Evolutionary conservation across 37 sponge, comb jelly and placozoan genomes (phyloP).

Genomic region (Cliona cf. orientalis): DNA sequence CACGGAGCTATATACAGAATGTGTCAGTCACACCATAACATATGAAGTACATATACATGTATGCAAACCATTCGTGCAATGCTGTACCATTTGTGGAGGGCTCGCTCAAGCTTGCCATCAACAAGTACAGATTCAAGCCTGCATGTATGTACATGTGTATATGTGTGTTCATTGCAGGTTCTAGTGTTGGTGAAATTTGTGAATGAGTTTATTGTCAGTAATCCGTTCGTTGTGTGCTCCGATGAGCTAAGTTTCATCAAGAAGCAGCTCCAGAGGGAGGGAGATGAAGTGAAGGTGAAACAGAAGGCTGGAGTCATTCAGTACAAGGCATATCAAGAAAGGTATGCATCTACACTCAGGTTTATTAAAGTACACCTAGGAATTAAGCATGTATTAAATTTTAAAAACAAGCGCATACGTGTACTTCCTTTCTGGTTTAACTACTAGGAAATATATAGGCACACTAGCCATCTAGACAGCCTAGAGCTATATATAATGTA

Average conservation of each 20-base stretch:
- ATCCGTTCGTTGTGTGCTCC: constrained; percentile 90
- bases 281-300: constrained; percentile 74
- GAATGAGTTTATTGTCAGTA: constrained; percentile 49
- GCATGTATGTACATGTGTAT: not conserved
- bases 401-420: too few relatives aligned
- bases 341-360: too few relatives aligned
- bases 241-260: constrained; percentile 86
- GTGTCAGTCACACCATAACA: too few relatives aligned
- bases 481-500: too few relatives aligned
- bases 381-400: too few relatives aligned
- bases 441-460: too few relatives aligned
- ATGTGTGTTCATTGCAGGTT: constrained; percentile 16
- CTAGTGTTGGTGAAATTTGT: constrained; percentile 39
- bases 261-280: constrained; percentile 66
- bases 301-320: constrained; percentile 75
- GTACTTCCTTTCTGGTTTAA: too few relatives aligned
- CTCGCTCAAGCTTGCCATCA: not conserved
- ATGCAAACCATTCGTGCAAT: not conserved
- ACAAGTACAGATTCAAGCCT: too few relatives aligned
- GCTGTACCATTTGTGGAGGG: not conserved
- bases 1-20: too few relatives aligned
- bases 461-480: too few relatives aligned
- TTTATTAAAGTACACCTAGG: too few relatives aligned
- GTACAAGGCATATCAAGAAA: constrained; percentile 50
- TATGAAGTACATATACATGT: too few relatives aligned